phyloP scores from a whole-genome alignment of 2,888 invertebrate species.

The Nineta flava region DNA sequence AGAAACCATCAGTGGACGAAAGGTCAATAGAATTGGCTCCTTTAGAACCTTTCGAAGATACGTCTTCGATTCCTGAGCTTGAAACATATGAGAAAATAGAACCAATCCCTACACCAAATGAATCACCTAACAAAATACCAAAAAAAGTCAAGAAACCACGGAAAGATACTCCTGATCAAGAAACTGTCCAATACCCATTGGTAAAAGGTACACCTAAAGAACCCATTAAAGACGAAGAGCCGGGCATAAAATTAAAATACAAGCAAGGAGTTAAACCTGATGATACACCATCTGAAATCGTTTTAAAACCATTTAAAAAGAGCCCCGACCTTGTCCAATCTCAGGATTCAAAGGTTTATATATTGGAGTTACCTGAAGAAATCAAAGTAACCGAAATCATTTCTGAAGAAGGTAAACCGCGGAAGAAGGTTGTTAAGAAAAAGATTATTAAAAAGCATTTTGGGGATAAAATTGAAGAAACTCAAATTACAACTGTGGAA shows the following conservation, averaged over 20 bases:
- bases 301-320: conserved; percentile 12
- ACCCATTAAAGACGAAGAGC: conserved; percentile 23
- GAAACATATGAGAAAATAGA: conserved; percentile 19
- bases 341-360: not conserved
- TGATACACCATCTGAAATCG: conserved; percentile 17
- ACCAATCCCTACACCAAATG: conserved; percentile 19
- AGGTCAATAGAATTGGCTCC: conserved; percentile 9
- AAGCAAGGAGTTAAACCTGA: conserved; percentile 15
- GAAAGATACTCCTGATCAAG: conserved; percentile 24
- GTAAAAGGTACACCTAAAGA: conserved; percentile 25
- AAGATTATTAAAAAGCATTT: conserved; percentile 22
- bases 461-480: conserved; percentile 22
- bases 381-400: conserved; percentile 16
- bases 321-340: not conserved
- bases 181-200: conserved; percentile 26
- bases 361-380: conserved; percentile 15
- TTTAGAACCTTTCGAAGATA: conserved; percentile 14
- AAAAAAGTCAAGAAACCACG: conserved; percentile 17
- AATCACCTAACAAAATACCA: conserved; percentile 16
- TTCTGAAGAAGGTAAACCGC: conserved; percentile 14
- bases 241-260: conserved; percentile 22
- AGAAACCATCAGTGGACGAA: conserved; percentile 12
- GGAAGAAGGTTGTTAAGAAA: conserved; percentile 21
- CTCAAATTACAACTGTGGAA: conserved; percentile 21
- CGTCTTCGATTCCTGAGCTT: conserved; percentile 15